Base-by-base conservation (phyloP, 2,797 vertebrate species). In the Glyptemys insculpta region DNA sequence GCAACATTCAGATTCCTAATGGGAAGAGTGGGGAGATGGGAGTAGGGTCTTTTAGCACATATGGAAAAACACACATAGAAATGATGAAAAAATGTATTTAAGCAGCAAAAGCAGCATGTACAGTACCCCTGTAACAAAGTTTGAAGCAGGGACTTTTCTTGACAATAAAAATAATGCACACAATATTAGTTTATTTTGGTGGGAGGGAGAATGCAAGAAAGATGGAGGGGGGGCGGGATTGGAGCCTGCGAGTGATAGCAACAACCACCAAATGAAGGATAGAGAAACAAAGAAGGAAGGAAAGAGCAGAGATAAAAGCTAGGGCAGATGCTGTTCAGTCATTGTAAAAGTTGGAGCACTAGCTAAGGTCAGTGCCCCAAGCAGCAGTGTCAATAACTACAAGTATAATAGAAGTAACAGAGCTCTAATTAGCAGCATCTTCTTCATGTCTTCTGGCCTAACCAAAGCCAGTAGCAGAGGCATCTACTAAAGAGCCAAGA, bases 41-140 rank as follows among this genome's bases (percentile, higher is more conserved):
- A 37, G n/a, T 15, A 37, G 62, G 92, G 94, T 95, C 92, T 96
- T 85, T 95, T 97, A 96, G 72, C 95, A 94, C 86, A 83, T 96
- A 95, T 92, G 81, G 83, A 96, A 97, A 97, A 97, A 97, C 95
- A 97, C 97, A 96, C 87, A 95, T 25, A 94, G 90, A 96, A 97
- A 94, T 0, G 29, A 91, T 56, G 82, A 96, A 95, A 97, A 95
- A 96, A 95, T 94, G 94, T 95, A 95, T 97, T 95, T 95, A 89
- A 95, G 94, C 92, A 94, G 89, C 9, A 95, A 97, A 97, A 96
- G 88, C 90, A 93, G 85, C 83, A 93, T 87, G 96, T 25, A 37
- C 29, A 83, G 81, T 95, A 82, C 87, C 94, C 52, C 90, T 96
- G 72, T 47, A 91, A 74, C 86, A 92, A 90, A 82, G 50, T 95